Base-by-base conservation (phyloP, 2,797 vertebrate species). In the Squalus acanthias region DNA sequence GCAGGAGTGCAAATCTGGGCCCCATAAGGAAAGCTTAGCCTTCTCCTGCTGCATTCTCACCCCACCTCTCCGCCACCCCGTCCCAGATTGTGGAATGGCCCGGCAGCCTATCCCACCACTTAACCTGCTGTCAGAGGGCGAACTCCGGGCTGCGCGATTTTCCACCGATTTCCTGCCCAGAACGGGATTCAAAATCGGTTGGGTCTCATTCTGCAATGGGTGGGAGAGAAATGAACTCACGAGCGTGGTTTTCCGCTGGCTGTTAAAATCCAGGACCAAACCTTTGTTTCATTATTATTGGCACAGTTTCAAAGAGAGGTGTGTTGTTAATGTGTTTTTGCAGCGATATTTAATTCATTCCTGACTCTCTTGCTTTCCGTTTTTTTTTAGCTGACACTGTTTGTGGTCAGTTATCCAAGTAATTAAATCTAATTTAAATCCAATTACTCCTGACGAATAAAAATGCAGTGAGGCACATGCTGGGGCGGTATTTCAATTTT, bases 401-500 rank as follows among this genome's bases (percentile, higher is more conserved):
- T 63, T 63, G 88, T 63, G 88, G 29, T 29, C 87, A 89, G 53
- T 29, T 89, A 57, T 60, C 50, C 8, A 1, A 63, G 29, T 50
- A 85, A 50, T 85, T 63, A 65, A 63, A 26, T 93, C 29, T 91
- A 17, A 91, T 91, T 91, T 91, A 91, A 91, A 63, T 91, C 88
- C 63, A 93, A 26, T 93, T 63, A 69, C 20, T 93, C 10, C 65
- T 46, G 39, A 20, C 82, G 65, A 69, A 39, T 67, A 46, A 24
- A 22, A 24, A 92, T 65, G 24, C 60, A 22, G 60, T n/a, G 29
- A 29, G 88, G 29, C 63, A 60, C 57, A 63, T 63, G 29, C 29
- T 39, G 2, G 74, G 33, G 22, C 7, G 17, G 20, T 69, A 93
- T 46, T 93, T 76, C 4, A 70, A 29, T 95, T 50, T 50, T 57